These are phyloP conservation scores for Chrysolina americana DNA, from an alignment of 2,888 invertebrate genomes.

Conservation along the genomic window DNA sequence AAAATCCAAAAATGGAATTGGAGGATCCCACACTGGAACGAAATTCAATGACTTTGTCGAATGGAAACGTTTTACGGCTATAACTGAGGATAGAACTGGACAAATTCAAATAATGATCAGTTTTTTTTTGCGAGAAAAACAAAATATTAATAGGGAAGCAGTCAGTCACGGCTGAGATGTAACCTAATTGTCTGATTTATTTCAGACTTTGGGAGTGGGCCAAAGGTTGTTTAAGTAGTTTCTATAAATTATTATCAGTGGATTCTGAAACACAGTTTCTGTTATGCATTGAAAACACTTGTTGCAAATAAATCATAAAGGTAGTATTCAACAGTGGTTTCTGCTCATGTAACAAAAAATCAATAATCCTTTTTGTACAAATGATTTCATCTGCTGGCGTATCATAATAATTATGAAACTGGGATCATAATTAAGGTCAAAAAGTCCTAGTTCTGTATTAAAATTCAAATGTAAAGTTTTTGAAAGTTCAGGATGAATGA, in stretches of 20 bases:
- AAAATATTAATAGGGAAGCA: neutral
- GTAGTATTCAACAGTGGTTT: neutral
- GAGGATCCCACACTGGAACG: too few species aligned
- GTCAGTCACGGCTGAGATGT: neutral
- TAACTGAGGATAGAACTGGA: neutral
- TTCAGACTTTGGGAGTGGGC: slow-evolving; percentile 2
- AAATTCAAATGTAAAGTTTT: too few species aligned
- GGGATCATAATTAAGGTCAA: too few species aligned
- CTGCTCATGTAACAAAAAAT: neutral
- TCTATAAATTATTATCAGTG: neutral
- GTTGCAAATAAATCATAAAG: slow-evolving; percentile 9
- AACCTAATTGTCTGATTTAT: slow-evolving; percentile 7
- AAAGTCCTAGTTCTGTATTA: too few species aligned
- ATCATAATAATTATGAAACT: too few species aligned
- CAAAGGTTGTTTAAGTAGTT: neutral
- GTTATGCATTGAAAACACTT: neutral
- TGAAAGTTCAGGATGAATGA: too few species aligned
- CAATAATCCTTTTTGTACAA: neutral
- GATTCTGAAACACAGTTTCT: neutral
- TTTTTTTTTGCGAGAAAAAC: neutral
- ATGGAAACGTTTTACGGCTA: neutral
- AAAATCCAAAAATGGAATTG: too few species aligned
- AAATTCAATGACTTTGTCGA: neutral
- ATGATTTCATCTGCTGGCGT: too few species aligned
- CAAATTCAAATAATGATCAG: neutral